Percentiles rank a stretch among this genome's conserved stretches.
Evolutionary conservation across 1,140 invertebrate genomes (phyloP).

Genomic region (Bemisia tabaci): DNA sequence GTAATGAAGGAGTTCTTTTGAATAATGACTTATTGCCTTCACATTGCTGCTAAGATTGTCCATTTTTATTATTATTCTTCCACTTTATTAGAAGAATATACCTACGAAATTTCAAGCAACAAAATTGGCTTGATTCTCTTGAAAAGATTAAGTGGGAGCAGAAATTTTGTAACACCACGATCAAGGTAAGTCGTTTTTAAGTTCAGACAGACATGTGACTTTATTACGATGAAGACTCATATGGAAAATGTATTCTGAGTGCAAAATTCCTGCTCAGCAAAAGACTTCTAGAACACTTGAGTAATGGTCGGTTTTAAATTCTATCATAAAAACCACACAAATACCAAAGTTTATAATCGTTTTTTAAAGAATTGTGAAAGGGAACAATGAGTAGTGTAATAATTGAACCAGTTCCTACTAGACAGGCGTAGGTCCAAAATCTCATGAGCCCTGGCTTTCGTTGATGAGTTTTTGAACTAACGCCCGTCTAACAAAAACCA

Average conservation of each 20-base stretch:
- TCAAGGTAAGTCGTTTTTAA: not conserved
- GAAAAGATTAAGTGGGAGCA: not conserved
- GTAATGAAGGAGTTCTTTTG: not conserved
- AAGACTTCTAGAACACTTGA: not conserved
- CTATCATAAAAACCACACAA: not conserved
- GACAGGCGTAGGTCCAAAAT: no score
- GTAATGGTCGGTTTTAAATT: not conserved
- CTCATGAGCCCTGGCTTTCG: no score
- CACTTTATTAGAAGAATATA: not conserved
- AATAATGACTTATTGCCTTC: not conserved
- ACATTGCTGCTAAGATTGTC: not conserved
- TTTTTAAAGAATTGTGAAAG: no score
- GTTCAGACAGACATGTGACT: no score
- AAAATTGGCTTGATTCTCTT: not conserved
- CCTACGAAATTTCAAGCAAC: not conserved
- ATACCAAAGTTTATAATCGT: no score
- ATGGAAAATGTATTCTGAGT: no score
- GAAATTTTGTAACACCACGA: not conserved
- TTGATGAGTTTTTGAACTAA: no score
- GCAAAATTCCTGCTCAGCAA: no score
- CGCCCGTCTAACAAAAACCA: no score
- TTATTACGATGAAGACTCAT: no score
- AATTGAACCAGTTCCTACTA: no score
- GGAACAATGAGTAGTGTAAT: no score
- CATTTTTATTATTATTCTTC: not conserved